Conservation (phyloP, 2,888 invertebrate genomes). For the Dioctria linearis region DNA sequence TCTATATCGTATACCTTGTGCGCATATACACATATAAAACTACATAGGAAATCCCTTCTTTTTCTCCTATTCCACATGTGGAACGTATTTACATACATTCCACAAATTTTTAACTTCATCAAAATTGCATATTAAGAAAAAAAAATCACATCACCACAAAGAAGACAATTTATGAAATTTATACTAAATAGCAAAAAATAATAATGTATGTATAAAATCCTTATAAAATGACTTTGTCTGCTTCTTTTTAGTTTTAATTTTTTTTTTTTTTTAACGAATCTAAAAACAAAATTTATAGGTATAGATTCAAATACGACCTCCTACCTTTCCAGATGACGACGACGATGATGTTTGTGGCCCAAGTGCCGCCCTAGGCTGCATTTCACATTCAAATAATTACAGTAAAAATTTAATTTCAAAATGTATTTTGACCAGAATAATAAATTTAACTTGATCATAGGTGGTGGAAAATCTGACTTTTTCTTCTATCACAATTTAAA, state of each 20-base stretch:
- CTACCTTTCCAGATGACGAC: conserved; percentile 63
- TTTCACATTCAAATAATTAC: conserved; percentile 60
- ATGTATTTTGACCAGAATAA: conserved; percentile 29
- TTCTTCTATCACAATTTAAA: conserved; percentile 23
- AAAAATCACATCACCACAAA: too few species aligned
- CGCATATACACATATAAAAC: too few species aligned
- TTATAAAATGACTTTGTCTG: background rate
- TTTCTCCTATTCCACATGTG: conserved; percentile 7
- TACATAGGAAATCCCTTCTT: too few species aligned
- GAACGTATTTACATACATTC: conserved; percentile 5
- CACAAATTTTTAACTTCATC: background rate
- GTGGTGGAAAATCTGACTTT: background rate
- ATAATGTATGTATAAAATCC: too few species aligned
- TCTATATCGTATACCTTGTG: too few species aligned
- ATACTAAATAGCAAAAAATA: too few species aligned
- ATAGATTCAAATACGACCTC: background rate
- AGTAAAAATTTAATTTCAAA: conserved; percentile 53
- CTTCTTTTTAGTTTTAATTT: background rate
- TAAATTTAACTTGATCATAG: conserved; percentile 26
- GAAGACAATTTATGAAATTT: too few species aligned
- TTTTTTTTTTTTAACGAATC: background rate
- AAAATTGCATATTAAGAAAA: too few species aligned
- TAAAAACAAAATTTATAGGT: background rate
- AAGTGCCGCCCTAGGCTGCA: conserved; percentile 63
- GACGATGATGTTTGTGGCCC: conserved; percentile 63